These are phyloP conservation scores for Thamnophis elegans DNA, from an alignment of 2,797 vertebrate genomes.

Conservation along the genomic window DNA sequence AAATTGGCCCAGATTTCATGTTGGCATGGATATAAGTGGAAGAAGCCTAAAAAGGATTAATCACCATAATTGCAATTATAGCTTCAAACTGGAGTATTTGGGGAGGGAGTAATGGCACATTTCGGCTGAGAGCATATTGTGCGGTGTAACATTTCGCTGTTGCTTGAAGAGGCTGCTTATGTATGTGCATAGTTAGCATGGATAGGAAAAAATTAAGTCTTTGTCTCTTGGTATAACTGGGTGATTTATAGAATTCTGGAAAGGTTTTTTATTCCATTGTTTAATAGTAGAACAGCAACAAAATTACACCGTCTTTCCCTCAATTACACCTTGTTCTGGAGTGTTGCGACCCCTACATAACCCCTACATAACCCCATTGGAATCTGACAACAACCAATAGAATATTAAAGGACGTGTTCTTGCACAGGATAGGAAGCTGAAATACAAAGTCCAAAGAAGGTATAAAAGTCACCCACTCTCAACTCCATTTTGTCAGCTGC, in stretches of 20 bases:
- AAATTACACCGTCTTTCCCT: background rate
- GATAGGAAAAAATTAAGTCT: background rate
- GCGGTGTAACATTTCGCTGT: background rate
- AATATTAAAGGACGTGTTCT: too few species aligned
- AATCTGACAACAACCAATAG: too few species aligned
- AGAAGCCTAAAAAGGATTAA: background rate
- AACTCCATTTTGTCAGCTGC: too few species aligned
- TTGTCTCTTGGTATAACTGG: background rate
- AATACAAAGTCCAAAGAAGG: too few species aligned
- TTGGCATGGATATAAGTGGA: background rate
- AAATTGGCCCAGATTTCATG: constrained; percentile 14
- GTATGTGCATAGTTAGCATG: background rate
- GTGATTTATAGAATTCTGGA: background rate
- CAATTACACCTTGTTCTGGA: background rate
- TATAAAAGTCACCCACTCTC: too few species aligned
- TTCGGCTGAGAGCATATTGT: background rate
- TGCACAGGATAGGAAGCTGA: too few species aligned
- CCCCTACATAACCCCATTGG: too few species aligned
- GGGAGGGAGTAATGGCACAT: background rate
- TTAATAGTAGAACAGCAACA: background rate
- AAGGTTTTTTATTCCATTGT: background rate
- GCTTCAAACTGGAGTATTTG: background rate
- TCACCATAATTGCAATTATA: background rate
- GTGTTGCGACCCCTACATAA: background rate
- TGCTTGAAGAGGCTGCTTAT: background rate